Percentiles rank a stretch among this genome's conserved stretches.
Conservation (phyloP, 1,140 invertebrate species). For the Polypedilum vanderplanki region DNA sequence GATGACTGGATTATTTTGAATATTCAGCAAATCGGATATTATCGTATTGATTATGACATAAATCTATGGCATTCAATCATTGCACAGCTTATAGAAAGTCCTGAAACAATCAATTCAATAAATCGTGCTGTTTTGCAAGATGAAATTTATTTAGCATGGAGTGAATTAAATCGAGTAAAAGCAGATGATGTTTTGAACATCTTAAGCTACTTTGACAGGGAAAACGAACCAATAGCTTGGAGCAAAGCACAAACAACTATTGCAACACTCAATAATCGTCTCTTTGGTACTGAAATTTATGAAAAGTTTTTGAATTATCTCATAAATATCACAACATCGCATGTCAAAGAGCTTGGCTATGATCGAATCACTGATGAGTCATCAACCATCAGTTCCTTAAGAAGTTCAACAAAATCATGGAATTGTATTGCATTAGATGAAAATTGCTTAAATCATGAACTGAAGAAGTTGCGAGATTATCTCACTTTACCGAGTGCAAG, state of each 20-base stretch:
- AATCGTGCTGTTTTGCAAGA: constrained; percentile 49
- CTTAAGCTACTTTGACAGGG: background rate
- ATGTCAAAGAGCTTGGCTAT: background rate
- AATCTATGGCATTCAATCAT: constrained; percentile 47
- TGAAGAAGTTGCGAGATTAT: background rate
- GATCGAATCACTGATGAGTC: background rate
- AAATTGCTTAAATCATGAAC: background rate
- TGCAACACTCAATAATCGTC: background rate
- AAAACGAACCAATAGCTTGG: background rate
- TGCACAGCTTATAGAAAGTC: constrained; percentile 39
- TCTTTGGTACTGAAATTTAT: background rate
- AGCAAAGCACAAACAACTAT: background rate
- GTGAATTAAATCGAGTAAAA: background rate
- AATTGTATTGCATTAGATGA: background rate
- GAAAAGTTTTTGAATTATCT: background rate
- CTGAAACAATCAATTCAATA: constrained; percentile 49
- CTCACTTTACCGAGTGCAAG: background rate
- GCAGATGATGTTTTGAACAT: background rate
- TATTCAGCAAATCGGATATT: constrained; percentile 50
- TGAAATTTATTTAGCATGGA: background rate
- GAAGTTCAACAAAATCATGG: background rate
- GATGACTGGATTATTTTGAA: constrained; percentile 49
- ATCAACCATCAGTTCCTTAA: background rate
- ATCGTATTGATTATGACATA: constrained; percentile 50
- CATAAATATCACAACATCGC: background rate